Evolutionary conservation across 2,797 vertebrate species (phyloP).

Genomic region (Takifugu ocellatus): DNA sequence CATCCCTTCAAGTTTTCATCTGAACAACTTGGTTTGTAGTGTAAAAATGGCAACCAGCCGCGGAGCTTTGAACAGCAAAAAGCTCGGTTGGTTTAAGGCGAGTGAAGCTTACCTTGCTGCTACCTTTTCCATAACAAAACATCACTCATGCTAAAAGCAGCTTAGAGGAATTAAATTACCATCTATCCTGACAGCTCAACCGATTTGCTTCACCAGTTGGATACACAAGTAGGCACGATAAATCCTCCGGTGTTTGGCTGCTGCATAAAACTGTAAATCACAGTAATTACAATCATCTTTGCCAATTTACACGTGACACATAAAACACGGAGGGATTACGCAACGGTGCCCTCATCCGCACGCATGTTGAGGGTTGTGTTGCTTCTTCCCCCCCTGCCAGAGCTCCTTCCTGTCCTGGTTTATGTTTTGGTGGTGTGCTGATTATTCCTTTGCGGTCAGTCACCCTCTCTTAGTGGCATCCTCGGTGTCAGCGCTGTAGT

Average conservation of each 20-base stretch:
- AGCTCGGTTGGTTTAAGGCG: slow-evolving; percentile 27
- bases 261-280: slow-evolving; percentile 52
- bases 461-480: slow-evolving; percentile 47
- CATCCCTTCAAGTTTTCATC: slow-evolving; percentile 29
- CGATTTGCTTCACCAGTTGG: slow-evolving; percentile 56
- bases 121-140: slow-evolving; percentile 53
- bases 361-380: slow-evolving; percentile 1
- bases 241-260: slow-evolving; percentile 48
- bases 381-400: neutral
- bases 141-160: slow-evolving; percentile 57
- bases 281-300: slow-evolving; percentile 57
- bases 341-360: slow-evolving; percentile 6
- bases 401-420: slow-evolving; percentile 8
- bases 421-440: slow-evolving; percentile 1
- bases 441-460: slow-evolving; percentile 33
- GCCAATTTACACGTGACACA: slow-evolving; percentile 55
- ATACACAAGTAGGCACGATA: slow-evolving; percentile 56
- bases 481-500: slow-evolving; percentile 71
- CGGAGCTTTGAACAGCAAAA: slow-evolving; percentile 33
- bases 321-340: slow-evolving; percentile 32
- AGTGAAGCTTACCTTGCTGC: slow-evolving; percentile 38
- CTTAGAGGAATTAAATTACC: slow-evolving; percentile 65
- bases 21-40: slow-evolving; percentile 24
- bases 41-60: slow-evolving; percentile 21
- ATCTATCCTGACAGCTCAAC: slow-evolving; percentile 58